Conservation (phyloP, 2,888 invertebrate genomes). For the Allacma fusca region DNA sequence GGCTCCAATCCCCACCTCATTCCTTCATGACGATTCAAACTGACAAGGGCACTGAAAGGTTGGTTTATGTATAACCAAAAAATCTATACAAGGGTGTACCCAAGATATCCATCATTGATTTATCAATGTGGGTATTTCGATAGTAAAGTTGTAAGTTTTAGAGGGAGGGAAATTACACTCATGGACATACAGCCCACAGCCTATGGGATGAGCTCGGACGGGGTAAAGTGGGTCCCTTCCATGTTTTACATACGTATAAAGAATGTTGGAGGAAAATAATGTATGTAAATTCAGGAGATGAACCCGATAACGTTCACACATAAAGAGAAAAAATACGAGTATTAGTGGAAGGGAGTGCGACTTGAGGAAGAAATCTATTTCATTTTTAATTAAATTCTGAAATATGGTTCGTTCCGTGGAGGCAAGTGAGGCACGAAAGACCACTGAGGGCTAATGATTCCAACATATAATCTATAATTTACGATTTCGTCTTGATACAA, state of each 20-base stretch:
- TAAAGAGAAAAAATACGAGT: background rate
- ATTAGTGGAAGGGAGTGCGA: background rate
- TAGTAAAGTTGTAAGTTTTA: background rate
- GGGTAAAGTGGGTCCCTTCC: too few relatives aligned
- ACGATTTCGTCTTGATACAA: slow-evolving; percentile 2
- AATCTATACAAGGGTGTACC: background rate
- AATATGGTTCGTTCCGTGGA: background rate
- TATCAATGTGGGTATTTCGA: slow-evolving; percentile 8
- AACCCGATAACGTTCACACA: background rate
- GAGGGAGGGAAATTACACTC: background rate
- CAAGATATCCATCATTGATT: slow-evolving; percentile 3
- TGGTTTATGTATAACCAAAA: background rate
- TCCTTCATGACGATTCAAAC: too few relatives aligned
- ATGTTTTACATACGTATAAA: background rate
- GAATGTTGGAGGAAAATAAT: background rate
- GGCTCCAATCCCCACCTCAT: too few relatives aligned
- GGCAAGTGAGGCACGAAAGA: background rate
- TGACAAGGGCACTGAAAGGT: background rate
- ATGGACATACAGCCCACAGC: too few relatives aligned
- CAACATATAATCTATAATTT: slow-evolving; percentile 18
- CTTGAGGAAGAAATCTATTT: slow-evolving; percentile 21
- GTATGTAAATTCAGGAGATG: background rate
- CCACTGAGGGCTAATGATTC: slow-evolving; percentile 23
- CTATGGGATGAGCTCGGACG: too few relatives aligned
- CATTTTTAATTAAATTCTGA: slow-evolving; percentile 5